Evolutionary conservation across 1,140 invertebrate genomes (phyloP).

Genomic region (Pentalonia nigronervosa): DNA sequence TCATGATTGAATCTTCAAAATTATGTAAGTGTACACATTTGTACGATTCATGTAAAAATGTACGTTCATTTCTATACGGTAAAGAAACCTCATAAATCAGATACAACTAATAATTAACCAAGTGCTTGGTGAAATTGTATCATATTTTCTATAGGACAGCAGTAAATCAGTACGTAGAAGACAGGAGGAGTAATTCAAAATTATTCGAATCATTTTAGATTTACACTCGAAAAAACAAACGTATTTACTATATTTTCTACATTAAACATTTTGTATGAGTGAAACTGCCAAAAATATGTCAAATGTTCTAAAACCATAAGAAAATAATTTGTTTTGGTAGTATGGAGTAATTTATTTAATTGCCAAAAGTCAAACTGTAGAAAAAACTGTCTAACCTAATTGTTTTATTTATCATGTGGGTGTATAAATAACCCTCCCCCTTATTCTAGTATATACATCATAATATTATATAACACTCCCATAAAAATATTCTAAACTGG

Average conservation of each 20-base stretch:
- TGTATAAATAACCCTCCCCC: too few species aligned
- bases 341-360: neutral
- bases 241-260: neutral
- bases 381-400: too few species aligned
- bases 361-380: neutral
- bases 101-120: neutral
- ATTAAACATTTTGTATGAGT: neutral
- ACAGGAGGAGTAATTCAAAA: neutral
- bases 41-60: accelerated
- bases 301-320: too few species aligned
- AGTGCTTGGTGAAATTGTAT: neutral
- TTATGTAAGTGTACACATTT: neutral
- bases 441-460: too few species aligned
- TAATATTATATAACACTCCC: neutral
- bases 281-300: neutral
- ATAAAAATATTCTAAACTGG: neutral
- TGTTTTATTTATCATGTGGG: neutral
- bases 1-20: neutral
- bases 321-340: too few species aligned
- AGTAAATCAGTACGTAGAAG: neutral
- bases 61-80: neutral
- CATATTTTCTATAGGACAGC: neutral
- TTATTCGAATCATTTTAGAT: neutral
- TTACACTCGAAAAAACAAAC: neutral
- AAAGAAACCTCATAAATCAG: neutral